Base-by-base conservation (phyloP, 1,140 invertebrate genomes). In the Heliothis virescens region DNA sequence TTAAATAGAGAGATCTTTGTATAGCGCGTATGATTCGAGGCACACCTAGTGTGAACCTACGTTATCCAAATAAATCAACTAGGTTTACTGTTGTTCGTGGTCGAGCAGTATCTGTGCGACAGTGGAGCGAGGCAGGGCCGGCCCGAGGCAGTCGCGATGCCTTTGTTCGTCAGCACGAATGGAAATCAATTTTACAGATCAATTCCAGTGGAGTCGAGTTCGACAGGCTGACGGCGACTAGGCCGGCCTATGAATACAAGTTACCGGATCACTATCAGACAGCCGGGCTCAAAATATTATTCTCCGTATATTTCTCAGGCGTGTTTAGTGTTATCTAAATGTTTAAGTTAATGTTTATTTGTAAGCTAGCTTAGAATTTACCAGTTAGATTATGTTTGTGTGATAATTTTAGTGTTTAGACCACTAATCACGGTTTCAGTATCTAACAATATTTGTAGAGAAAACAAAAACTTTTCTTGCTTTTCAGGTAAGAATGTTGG, bases 181-280 rank as follows among this genome's bases (percentile, higher is more conserved):
- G 79, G 81, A 90, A 91, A 92, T 91, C 89, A 91, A 93, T 92
- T 91, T 91, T 87, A 88, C 86, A 88, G 83, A 90, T 89, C 87
- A 89, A 88, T 88, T 89, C 85, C 79, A 77, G 59, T 73, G 84
- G 84, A 82, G 81, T 80, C 79, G 73, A 82, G 85, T 83, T 85
- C 82, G 81, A 80, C 83, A 81, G 75, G 59, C 77, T 71, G 88
- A 86, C 88, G 86, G 85, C 67, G 78, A 84, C 79, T 80, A 85
- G 85, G 87, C 85, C 84, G 84, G 85, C 82, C 85, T 86, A 88
- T 87, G 88, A 87, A 89, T 90, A 91, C 88, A 91, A 92, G 88
- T 88, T 87, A 41, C 69, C 69, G 69, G 82, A 90, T 89, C 86
- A 81, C 81, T 77, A 81, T 65, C 47, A 18, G 69, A 72, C 52